These are phyloP conservation scores for Melanotaenia nigrans DNA, from an alignment of 2,797 vertebrate species.

Conservation along the genomic window DNA sequence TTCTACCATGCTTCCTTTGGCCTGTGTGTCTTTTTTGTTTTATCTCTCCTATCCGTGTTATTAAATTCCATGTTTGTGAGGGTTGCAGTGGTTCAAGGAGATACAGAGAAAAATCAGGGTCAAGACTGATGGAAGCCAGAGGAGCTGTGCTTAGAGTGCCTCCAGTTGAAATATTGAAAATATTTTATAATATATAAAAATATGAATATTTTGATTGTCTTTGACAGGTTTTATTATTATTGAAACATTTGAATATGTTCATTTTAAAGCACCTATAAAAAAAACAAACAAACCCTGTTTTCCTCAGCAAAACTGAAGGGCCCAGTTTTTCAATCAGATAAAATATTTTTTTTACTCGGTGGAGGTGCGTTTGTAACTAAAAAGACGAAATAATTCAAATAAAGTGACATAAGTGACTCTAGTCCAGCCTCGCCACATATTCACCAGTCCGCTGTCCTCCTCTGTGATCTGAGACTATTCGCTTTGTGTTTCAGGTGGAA, in stretches of 20 bases:
- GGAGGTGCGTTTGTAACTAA: too few relatives aligned
- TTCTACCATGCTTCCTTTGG: not conserved
- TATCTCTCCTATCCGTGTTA: not conserved
- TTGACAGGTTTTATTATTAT: not conserved
- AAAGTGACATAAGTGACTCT: not conserved
- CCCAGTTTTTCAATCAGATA: too few relatives aligned
- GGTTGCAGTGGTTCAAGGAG: not conserved
- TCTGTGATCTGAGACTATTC: rapidly evolving
- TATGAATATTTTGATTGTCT: too few relatives aligned
- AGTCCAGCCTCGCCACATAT: not conserved
- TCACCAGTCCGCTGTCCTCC: not conserved
- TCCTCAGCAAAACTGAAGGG: not conserved
- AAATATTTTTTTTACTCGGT: too few relatives aligned
- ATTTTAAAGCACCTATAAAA: not conserved
- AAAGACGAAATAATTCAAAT: not conserved
- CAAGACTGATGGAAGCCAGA: conserved; percentile 5
- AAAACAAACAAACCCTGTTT: not conserved
- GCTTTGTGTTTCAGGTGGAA: conserved; percentile 78
- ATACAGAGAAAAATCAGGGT: not conserved
- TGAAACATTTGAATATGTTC: not conserved
- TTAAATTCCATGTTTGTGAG: not conserved
- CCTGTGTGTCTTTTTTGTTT: not conserved
- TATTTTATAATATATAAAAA: too few relatives aligned
- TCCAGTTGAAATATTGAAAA: conserved; percentile 13
- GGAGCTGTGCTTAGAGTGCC: not conserved